These are phyloP conservation scores for Argynnis bischoffii DNA, from an alignment of 2,888 invertebrate genomes.

Conservation along the genomic window DNA sequence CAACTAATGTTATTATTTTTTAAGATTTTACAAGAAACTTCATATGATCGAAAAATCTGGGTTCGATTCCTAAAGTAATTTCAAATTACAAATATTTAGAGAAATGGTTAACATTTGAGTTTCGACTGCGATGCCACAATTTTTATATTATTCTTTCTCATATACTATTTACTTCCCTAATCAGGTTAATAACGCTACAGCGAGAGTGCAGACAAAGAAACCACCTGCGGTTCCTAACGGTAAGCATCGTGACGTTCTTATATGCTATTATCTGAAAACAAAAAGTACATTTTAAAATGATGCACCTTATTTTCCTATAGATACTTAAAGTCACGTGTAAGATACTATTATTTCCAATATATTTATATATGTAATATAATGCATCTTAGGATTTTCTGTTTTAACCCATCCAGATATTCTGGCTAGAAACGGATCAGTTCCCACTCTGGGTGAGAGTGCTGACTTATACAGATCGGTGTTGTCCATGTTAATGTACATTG, in stretches of 20 bases:
- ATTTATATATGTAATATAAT: conserved; percentile 52
- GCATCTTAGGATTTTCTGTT: conserved; percentile 75
- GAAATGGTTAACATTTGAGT: too few species aligned
- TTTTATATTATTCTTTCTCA: conserved; percentile 45
- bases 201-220: conserved; percentile 99
- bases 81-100: too few species aligned
- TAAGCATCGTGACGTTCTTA: conserved; percentile 73
- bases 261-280: neutral
- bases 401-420: conserved; percentile 83
- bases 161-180: conserved; percentile 64
- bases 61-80: too few species aligned
- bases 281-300: conserved; percentile 1
- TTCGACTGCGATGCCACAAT: neutral
- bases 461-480: conserved; percentile 74
- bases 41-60: too few species aligned
- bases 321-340: conserved; percentile 19
- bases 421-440: conserved; percentile 85
- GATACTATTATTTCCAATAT: conserved; percentile 21
- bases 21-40: too few species aligned
- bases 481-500: conserved; percentile 69
- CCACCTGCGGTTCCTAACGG: conserved; percentile 95
- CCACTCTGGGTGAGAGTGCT: conserved; percentile 85
- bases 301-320: conserved; percentile 28
- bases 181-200: conserved; percentile 99
- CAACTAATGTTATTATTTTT: too few species aligned